Percentiles rank a stretch among this genome's conserved stretches.
These are phyloP conservation scores for Triplophysa dalaica DNA, from an alignment of 2,113 vertebrate genomes.

Conservation along the genomic window DNA sequence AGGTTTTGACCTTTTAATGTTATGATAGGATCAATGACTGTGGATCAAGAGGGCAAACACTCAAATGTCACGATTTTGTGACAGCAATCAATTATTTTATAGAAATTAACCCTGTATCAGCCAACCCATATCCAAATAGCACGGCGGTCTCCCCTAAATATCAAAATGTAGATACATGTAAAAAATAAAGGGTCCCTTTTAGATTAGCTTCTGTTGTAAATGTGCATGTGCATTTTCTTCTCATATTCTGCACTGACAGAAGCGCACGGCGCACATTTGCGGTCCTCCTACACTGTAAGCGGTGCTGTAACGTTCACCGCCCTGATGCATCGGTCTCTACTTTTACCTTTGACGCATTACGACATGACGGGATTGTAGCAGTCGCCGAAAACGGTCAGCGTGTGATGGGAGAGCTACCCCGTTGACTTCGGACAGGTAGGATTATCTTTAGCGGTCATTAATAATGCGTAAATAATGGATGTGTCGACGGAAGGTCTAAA, in stretches of 20 bases:
- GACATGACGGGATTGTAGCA: slow-evolving; percentile 57
- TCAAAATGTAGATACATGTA: no score
- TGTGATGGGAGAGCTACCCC: slow-evolving; percentile 49
- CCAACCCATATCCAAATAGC: no score
- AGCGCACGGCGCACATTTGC: not conserved
- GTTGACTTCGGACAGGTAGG: slow-evolving; percentile 58
- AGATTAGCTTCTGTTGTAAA: not conserved
- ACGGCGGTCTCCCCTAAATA: no score
- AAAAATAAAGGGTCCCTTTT: not conserved
- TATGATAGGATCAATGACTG: no score
- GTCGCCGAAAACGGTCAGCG: slow-evolving; percentile 45
- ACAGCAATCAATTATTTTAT: no score
- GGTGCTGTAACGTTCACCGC: slow-evolving; percentile 69
- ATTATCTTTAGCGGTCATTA: not conserved
- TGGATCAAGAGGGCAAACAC: no score
- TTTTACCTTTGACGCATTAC: slow-evolving; percentile 61
- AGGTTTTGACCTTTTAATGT: not conserved
- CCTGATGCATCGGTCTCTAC: slow-evolving; percentile 57
- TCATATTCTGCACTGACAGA: not conserved
- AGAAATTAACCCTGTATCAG: no score
- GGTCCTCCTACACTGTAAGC: slow-evolving; percentile 73
- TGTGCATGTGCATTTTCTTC: not conserved
- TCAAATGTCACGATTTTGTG: no score
- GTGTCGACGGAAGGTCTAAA: not conserved
- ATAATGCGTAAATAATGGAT: not conserved